Conservation (phyloP, 2,888 invertebrate genomes). For the Eremobia ochroleuca region DNA sequence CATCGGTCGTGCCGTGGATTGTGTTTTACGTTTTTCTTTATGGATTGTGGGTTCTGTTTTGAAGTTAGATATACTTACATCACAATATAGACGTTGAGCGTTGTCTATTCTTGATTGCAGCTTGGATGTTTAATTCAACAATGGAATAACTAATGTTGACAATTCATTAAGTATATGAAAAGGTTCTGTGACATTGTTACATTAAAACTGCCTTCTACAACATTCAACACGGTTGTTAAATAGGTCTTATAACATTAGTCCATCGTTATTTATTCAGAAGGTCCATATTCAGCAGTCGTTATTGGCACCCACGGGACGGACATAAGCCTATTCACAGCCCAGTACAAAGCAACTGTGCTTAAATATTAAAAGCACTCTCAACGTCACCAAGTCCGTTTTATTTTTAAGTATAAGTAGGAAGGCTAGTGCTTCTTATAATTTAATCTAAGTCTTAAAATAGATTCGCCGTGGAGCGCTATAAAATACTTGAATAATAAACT, state of each 20-base stretch:
- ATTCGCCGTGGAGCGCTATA: constrained; percentile 49
- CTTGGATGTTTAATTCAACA: not conserved
- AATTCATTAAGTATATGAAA: not conserved
- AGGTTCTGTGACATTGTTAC: not conserved
- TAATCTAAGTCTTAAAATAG: constrained; percentile 45
- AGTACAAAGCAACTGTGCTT: constrained; percentile 1
- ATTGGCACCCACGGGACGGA: not conserved
- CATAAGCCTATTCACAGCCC: constrained; percentile 8
- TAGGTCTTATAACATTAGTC: not conserved
- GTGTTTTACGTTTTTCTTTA: not conserved
- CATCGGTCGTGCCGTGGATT: not conserved
- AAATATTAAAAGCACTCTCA: constrained; percentile 24
- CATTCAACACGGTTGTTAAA: too few relatives aligned
- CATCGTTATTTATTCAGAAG: constrained; percentile 15
- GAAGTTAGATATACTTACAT: not conserved
- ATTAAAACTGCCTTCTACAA: not conserved
- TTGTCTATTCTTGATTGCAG: not conserved
- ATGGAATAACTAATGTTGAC: not conserved
- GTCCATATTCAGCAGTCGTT: not conserved
- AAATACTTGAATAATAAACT: constrained; percentile 60
- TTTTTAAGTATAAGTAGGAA: constrained; percentile 7
- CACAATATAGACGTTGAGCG: not conserved
- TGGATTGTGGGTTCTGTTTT: not conserved
- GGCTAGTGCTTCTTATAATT: constrained; percentile 19
- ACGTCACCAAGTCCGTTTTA: constrained; percentile 6